Evolutionary conservation across 2,797 vertebrate genomes (phyloP).

Genomic region (Semotilus atromaculatus): DNA sequence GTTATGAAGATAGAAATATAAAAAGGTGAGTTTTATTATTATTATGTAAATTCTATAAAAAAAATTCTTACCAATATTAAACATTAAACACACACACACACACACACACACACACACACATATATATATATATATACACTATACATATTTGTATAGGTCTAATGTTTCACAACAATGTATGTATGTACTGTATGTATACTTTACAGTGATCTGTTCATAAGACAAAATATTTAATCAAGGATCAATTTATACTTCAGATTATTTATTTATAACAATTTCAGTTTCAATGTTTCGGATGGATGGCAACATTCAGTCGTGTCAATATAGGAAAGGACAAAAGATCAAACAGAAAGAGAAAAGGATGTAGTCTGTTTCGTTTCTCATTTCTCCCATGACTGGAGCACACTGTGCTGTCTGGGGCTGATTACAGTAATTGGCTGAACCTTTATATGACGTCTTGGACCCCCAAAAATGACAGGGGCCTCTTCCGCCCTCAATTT

Average conservation of each 20-base stretch:
- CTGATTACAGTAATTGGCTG: slow-evolving; percentile 64
- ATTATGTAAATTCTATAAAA: neutral
- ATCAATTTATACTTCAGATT: neutral
- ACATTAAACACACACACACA: neutral
- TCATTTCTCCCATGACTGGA: slow-evolving; percentile 35
- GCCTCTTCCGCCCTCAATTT: slow-evolving; percentile 56
- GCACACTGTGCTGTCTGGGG: slow-evolving; percentile 38
- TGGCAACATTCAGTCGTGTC: neutral
- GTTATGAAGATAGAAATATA: neutral
- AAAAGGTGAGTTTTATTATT: neutral
- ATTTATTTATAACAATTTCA: neutral
- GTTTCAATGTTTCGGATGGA: neutral
- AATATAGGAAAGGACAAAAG: neutral
- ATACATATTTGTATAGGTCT: neutral
- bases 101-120: too few species aligned
- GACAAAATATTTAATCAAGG: neutral
- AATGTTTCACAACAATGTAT: neutral
- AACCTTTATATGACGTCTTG: slow-evolving; percentile 55
- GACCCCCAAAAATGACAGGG: slow-evolving; percentile 56
- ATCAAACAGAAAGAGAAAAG: slow-evolving; percentile 39
- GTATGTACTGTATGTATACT: neutral
- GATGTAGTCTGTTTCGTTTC: slow-evolving; percentile 15
- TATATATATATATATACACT: too few species aligned
- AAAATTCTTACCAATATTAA: neutral
- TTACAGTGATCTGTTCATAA: neutral